Percentiles rank a stretch among this genome's conserved stretches.
These are phyloP conservation scores for Scytalopus superciliaris DNA, from an alignment of 2,113 vertebrate species.

Conservation along the genomic window DNA sequence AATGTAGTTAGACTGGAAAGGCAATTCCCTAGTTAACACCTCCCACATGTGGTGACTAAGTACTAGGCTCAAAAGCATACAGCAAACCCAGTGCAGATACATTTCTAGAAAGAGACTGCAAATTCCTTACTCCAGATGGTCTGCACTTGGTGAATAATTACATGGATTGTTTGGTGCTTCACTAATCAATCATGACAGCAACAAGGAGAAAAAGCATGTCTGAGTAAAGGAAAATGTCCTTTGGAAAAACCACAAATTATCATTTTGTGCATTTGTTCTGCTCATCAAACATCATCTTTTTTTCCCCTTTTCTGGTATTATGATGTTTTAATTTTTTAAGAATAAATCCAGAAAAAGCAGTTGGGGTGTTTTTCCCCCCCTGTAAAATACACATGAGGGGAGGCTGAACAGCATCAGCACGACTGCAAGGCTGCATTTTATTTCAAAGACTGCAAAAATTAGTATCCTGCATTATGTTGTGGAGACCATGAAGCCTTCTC, in stretches of 20 bases:
- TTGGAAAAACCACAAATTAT: constrained; percentile 31
- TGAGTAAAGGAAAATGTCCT: constrained; percentile 46
- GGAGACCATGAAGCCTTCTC: background rate
- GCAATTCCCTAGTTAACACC: constrained; percentile 69
- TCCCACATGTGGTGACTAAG: constrained; percentile 66
- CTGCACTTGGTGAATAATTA: constrained; percentile 65
- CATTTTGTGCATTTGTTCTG: constrained; percentile 24
- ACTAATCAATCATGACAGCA: constrained; percentile 63
- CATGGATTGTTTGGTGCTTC: constrained; percentile 45
- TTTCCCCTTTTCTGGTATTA: background rate
- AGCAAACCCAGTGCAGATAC: constrained; percentile 38
- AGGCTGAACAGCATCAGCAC: background rate
- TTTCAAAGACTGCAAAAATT: background rate
- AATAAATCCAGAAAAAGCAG: constrained; percentile 1
- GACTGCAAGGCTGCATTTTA: background rate
- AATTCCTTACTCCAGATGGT: constrained; percentile 57
- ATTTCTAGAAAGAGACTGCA: constrained; percentile 62
- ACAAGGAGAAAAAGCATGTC: constrained; percentile 51
- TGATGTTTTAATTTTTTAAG: background rate
- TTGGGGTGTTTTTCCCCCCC: background rate
- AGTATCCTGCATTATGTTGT: background rate
- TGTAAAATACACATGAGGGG: background rate
- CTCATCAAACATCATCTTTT: background rate
- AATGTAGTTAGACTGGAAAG: constrained; percentile 56
- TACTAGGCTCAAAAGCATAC: constrained; percentile 20